Evolutionary conservation across 1,140 invertebrate genomes (phyloP).

Genomic region (Calliphora vicina): DNA sequence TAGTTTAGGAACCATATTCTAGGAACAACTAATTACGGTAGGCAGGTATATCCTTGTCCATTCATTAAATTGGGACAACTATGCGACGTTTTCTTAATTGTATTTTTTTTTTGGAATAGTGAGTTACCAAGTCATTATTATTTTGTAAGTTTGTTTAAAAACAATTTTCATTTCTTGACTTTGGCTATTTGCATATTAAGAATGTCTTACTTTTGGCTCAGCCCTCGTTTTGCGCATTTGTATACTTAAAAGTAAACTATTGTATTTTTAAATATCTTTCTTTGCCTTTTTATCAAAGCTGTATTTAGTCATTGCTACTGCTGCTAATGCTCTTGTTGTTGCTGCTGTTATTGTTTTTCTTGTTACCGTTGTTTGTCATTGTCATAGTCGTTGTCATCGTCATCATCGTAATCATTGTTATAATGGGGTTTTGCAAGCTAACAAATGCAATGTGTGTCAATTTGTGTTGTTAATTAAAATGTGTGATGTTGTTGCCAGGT

Average conservation of each 20-base stretch:
- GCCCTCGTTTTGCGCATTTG: neutral
- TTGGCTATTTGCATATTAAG: no score
- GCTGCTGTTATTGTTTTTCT: neutral
- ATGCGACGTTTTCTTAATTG: no score
- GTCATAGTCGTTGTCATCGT: neutral
- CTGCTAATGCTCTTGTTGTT: neutral
- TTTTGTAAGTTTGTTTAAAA: no score
- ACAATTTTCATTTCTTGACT: no score
- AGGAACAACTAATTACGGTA: no score
- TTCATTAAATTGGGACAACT: no score
- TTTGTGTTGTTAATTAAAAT: slow-evolving; percentile 33
- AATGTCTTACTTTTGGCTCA: neutral
- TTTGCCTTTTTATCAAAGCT: neutral
- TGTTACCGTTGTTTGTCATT: neutral
- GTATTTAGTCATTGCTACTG: neutral
- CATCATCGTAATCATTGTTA: slow-evolving; percentile 6
- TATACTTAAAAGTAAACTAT: neutral
- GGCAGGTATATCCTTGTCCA: no score
- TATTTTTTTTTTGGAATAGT: no score
- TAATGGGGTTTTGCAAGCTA: neutral
- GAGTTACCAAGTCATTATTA: no score
- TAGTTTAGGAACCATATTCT: no score
- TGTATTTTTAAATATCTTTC: neutral
- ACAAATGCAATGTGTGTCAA: neutral
- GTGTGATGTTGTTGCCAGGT: slow-evolving; percentile 13